Conservation (phyloP, 2,113 vertebrate species). For the Chaenogobius annularis region DNA sequence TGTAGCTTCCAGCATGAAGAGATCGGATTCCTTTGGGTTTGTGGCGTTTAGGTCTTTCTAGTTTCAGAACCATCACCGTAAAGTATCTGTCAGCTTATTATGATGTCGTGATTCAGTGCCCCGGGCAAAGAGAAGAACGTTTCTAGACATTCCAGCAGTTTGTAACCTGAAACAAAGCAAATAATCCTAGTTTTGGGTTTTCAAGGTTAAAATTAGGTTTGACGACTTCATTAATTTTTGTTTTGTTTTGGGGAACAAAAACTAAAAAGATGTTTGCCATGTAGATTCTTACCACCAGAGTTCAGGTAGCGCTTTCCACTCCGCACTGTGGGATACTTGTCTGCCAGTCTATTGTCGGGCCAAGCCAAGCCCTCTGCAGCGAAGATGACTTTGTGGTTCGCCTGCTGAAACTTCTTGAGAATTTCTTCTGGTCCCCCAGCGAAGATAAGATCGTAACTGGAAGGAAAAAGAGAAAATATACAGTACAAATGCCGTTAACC, state of each 20-base stretch:
- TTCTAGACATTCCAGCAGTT: neutral
- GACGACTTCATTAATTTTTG: neutral
- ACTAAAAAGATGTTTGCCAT: neutral
- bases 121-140: neutral
- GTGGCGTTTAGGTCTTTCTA: neutral
- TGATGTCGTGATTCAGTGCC: neutral
- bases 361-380: slow-evolving; percentile 91
- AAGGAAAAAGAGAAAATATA: slow-evolving; percentile 19
- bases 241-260: neutral
- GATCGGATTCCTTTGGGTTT: neutral
- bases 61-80: neutral
- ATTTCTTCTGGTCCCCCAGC: slow-evolving; percentile 90
- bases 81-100: neutral
- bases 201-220: neutral
- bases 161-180: neutral
- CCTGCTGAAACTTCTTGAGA: slow-evolving; percentile 89
- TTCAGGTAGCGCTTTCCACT: slow-evolving; percentile 94
- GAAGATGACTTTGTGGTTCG: slow-evolving; percentile 91
- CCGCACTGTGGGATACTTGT: slow-evolving; percentile 90
- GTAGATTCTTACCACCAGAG: slow-evolving; percentile 86
- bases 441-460: slow-evolving; percentile 94
- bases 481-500: neutral
- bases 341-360: slow-evolving; percentile 89
- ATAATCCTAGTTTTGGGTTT: neutral
- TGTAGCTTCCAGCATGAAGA: too few species aligned